Percentiles rank a stretch among this genome's conserved stretches.
Conservation (phyloP, 2,888 invertebrate genomes). For the Carpatolechia fugitivella region DNA sequence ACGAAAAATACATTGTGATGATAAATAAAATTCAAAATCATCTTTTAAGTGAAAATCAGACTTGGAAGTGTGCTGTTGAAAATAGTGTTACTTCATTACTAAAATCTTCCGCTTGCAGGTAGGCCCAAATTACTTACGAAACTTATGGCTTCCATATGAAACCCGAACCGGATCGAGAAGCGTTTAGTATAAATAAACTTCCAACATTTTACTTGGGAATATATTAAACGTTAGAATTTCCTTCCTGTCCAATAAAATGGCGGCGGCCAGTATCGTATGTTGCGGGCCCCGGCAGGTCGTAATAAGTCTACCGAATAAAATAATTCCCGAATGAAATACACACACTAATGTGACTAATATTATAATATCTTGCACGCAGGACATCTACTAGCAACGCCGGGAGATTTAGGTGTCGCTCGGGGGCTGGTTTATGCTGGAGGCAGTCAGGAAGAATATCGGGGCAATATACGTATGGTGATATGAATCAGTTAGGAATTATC, state of each 20-base stretch:
- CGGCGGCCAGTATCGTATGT: slow-evolving; percentile 63
- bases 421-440: slow-evolving; percentile 40
- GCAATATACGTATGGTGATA: too few species aligned
- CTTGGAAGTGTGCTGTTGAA: too few species aligned
- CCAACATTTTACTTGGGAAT: slow-evolving; percentile 60
- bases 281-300: slow-evolving; percentile 67
- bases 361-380: slow-evolving; percentile 72
- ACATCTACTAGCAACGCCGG: slow-evolving; percentile 71
- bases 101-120: background rate
- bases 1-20: too few species aligned
- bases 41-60: too few species aligned
- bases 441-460: slow-evolving; percentile 6
- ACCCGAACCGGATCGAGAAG: slow-evolving; percentile 12
- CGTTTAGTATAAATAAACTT: slow-evolving; percentile 53
- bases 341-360: slow-evolving; percentile 78
- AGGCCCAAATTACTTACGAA: slow-evolving; percentile 9
- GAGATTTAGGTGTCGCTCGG: slow-evolving; percentile 66
- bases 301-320: slow-evolving; percentile 76
- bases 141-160: background rate
- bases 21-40: too few species aligned
- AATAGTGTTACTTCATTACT: too few species aligned
- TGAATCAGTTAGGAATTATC: too few species aligned
- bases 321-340: slow-evolving; percentile 73
- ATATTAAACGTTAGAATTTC: slow-evolving; percentile 74
- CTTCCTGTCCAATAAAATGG: slow-evolving; percentile 77